phyloP scores from a whole-genome alignment of 2,113 vertebrate species.

The Trichomycterus rosablanca region DNA sequence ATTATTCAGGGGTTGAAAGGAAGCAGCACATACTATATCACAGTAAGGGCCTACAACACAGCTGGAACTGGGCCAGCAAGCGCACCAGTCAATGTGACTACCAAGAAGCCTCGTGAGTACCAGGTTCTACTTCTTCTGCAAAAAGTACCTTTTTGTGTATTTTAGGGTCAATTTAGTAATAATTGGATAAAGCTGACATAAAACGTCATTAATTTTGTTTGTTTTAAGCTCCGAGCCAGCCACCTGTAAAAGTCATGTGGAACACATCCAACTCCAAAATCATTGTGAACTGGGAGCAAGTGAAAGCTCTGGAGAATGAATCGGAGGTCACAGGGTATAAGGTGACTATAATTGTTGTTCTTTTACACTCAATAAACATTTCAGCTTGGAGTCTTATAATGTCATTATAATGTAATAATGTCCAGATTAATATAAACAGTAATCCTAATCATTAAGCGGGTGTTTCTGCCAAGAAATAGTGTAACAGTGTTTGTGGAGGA shows the following conservation, averaged over 20 bases:
- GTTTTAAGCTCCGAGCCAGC: conserved; percentile 85
- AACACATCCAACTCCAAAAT: conserved; percentile 95
- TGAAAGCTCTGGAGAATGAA: conserved; percentile 94
- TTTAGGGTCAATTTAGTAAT: too few relatives aligned
- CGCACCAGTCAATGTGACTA: conserved; percentile 76
- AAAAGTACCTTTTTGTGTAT: too few relatives aligned
- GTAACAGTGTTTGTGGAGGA: too few relatives aligned
- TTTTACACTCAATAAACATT: too few relatives aligned
- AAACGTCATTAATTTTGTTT: conserved; percentile 11
- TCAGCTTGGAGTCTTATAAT: too few relatives aligned
- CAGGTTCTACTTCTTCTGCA: background rate
- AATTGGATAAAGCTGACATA: too few relatives aligned
- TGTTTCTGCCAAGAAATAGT: too few relatives aligned
- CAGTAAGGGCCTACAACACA: conserved; percentile 87
- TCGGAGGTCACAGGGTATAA: conserved; percentile 98
- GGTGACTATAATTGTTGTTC: conserved; percentile 65
- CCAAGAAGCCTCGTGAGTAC: conserved; percentile 87
- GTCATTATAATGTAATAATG: too few relatives aligned
- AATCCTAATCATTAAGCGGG: too few relatives aligned
- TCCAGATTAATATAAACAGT: too few relatives aligned
- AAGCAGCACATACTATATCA: conserved; percentile 79
- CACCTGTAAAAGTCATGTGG: conserved; percentile 91
- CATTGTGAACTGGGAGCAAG: conserved; percentile 95
- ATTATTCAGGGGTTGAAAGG: conserved; percentile 78
- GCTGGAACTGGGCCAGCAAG: conserved; percentile 87